Conservation (phyloP, 2,888 invertebrate genomes). For the Cenopis cana region DNA sequence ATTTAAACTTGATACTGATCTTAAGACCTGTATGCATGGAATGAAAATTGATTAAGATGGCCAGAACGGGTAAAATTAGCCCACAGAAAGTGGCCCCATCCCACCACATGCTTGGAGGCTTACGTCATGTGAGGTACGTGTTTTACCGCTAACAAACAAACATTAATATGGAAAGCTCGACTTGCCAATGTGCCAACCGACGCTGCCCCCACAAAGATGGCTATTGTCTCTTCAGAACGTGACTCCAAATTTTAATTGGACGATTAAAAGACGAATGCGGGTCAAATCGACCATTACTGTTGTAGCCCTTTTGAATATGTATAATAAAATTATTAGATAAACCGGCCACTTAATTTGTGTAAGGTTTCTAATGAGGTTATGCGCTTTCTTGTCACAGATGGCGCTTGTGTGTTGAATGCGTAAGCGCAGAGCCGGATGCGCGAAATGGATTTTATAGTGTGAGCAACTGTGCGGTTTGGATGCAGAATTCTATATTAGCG, state of each 20-base stretch:
- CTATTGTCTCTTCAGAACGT: slow-evolving; percentile 84
- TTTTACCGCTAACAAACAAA: slow-evolving; percentile 84
- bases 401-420: slow-evolving; percentile 76
- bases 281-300: slow-evolving; percentile 82
- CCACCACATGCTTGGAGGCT: slow-evolving; percentile 70
- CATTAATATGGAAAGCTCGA: slow-evolving; percentile 84
- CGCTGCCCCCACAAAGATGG: slow-evolving; percentile 83
- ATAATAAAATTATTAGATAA: slow-evolving; percentile 84
- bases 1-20: slow-evolving; percentile 4
- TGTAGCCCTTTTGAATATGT: slow-evolving; percentile 84
- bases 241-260: slow-evolving; percentile 84
- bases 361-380: slow-evolving; percentile 84
- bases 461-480: slow-evolving; percentile 72
- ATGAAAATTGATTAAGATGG: slow-evolving; percentile 33
- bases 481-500: slow-evolving; percentile 71
- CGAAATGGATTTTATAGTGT: slow-evolving; percentile 79
- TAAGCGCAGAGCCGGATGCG: slow-evolving; percentile 81
- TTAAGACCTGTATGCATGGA: slow-evolving; percentile 7
- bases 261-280: slow-evolving; percentile 84
- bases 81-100: slow-evolving; percentile 64
- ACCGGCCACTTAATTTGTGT: slow-evolving; percentile 79
- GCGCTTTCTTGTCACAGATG: slow-evolving; percentile 84
- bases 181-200: slow-evolving; percentile 81
- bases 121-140: slow-evolving; percentile 78
- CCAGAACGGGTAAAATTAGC: slow-evolving; percentile 39